phyloP scores from a whole-genome alignment of 2,113 vertebrate species.

The Etheostoma spectabile region DNA sequence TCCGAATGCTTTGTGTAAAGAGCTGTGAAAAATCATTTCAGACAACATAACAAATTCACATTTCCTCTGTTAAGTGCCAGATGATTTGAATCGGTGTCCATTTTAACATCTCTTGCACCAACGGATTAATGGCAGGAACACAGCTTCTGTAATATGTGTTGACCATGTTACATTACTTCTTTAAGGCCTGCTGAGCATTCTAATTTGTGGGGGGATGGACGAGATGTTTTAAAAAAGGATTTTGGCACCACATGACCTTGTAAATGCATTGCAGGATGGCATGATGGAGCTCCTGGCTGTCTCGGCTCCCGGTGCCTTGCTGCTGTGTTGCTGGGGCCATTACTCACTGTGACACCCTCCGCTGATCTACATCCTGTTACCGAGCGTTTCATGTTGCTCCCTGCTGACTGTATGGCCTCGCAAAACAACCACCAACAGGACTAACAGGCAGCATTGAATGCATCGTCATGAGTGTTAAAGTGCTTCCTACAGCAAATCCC shows the following conservation, averaged over 20 bases:
- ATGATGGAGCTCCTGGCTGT: slow-evolving; percentile 49
- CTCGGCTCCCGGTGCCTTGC: slow-evolving; percentile 41
- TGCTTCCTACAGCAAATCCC: slow-evolving; percentile 16
- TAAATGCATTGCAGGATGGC: slow-evolving; percentile 31
- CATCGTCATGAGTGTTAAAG: slow-evolving; percentile 35
- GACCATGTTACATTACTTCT: slow-evolving; percentile 55
- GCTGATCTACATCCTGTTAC: slow-evolving; percentile 73
- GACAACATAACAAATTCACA: slow-evolving; percentile 24
- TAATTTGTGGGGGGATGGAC: slow-evolving; percentile 43
- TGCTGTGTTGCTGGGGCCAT: slow-evolving; percentile 60
- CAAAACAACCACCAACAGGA: slow-evolving; percentile 27
- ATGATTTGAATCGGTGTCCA: slow-evolving; percentile 31
- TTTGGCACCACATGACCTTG: slow-evolving; percentile 65
- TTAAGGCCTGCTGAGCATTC: slow-evolving; percentile 68
- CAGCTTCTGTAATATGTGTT: slow-evolving; percentile 42
- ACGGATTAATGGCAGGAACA: slow-evolving; percentile 64
- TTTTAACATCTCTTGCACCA: slow-evolving; percentile 35
- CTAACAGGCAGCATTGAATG: slow-evolving; percentile 19
- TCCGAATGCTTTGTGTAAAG: background rate
- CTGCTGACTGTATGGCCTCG: slow-evolving; percentile 50
- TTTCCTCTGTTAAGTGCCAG: slow-evolving; percentile 22
- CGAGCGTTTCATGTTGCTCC: slow-evolving; percentile 63
- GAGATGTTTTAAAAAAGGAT: slow-evolving; percentile 57
- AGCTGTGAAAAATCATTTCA: slow-evolving; percentile 42
- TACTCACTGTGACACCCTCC: slow-evolving; percentile 75